Percentiles rank a stretch among this genome's conserved stretches.
Conservation (phyloP, 2,888 invertebrate species). For the Charanyca ferruginea region DNA sequence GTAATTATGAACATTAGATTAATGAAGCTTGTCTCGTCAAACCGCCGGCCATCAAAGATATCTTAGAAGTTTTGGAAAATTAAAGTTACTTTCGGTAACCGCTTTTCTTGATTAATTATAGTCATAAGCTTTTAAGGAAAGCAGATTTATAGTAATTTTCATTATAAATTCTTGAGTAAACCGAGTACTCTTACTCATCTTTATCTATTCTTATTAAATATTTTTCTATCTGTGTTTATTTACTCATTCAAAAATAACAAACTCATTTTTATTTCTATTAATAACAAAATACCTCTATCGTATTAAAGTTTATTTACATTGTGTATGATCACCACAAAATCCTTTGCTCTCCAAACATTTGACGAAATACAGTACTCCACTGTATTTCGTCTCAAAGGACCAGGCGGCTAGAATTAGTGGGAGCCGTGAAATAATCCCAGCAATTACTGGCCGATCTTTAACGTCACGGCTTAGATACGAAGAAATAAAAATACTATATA, state of each 20-base stretch:
- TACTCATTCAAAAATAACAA: not conserved
- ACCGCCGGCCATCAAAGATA: constrained; percentile 35
- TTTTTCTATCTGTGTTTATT: too few relatives aligned
- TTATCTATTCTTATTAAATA: not conserved
- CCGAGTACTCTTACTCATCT: too few relatives aligned
- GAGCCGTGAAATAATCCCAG: constrained; percentile 14
- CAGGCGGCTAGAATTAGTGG: constrained; percentile 6
- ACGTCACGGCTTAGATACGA: not conserved
- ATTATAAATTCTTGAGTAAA: not conserved
- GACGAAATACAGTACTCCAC: too few relatives aligned
- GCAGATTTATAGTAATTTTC: not conserved
- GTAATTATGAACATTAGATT: constrained; percentile 68
- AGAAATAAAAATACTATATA: constrained; percentile 15
- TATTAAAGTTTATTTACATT: constrained; percentile 3
- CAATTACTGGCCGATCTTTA: constrained; percentile 41
- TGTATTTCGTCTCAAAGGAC: constrained; percentile 20
- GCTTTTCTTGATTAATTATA: constrained; percentile 30
- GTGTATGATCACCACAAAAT: constrained; percentile 7
- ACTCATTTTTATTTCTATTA: not conserved
- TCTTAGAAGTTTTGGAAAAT: constrained; percentile 36
- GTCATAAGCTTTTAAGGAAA: not conserved
- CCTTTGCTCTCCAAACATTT: not conserved
- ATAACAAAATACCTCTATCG: not conserved
- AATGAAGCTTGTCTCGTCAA: constrained; percentile 58
- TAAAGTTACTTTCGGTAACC: constrained; percentile 4